A percentile compares a stretch with the other conserved stretches of the same genome.
Conservation (phyloP, 2,797 vertebrate species). For the Hylomyscus alleni region DNA sequence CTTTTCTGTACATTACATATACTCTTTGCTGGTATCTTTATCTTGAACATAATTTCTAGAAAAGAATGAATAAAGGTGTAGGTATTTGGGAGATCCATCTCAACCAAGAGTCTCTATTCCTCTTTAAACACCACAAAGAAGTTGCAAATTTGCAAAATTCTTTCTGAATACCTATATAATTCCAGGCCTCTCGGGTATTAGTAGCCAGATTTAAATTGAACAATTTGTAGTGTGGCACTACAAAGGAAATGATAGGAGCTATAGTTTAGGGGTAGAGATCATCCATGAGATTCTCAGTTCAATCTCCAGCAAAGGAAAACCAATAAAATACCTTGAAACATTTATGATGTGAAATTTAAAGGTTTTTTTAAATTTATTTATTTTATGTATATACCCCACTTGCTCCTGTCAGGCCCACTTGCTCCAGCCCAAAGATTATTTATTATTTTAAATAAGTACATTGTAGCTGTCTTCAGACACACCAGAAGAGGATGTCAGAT, state of each 20-base stretch:
- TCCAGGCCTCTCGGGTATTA: background rate
- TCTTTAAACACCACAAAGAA: conserved; percentile 39
- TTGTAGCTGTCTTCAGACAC: too few relatives aligned
- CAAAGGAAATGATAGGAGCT: background rate
- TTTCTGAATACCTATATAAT: conserved; percentile 36
- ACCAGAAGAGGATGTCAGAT: too few relatives aligned
- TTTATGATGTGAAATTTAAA: background rate
- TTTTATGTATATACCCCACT: too few relatives aligned
- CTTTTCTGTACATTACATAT: conserved; percentile 18
- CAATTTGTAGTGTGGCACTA: background rate
- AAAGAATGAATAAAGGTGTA: background rate
- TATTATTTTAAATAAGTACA: too few relatives aligned
- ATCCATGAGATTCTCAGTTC: background rate
- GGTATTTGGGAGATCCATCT: background rate
- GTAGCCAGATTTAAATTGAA: conserved; percentile 43
- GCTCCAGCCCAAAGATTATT: too few relatives aligned
- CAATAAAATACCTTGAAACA: conserved; percentile 17
- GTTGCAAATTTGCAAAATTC: conserved; percentile 44
- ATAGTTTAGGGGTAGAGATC: background rate
- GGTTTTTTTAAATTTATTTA: too few relatives aligned
- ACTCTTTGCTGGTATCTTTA: conserved; percentile 35
- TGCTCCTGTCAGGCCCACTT: too few relatives aligned
- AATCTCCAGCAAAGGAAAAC: background rate
- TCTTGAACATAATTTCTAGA: conserved; percentile 3
- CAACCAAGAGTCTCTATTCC: background rate